Percentiles rank a stretch among this genome's conserved stretches.
phyloP scores from a whole-genome alignment of 2,888 invertebrate genomes.

The Chrysolina americana region DNA sequence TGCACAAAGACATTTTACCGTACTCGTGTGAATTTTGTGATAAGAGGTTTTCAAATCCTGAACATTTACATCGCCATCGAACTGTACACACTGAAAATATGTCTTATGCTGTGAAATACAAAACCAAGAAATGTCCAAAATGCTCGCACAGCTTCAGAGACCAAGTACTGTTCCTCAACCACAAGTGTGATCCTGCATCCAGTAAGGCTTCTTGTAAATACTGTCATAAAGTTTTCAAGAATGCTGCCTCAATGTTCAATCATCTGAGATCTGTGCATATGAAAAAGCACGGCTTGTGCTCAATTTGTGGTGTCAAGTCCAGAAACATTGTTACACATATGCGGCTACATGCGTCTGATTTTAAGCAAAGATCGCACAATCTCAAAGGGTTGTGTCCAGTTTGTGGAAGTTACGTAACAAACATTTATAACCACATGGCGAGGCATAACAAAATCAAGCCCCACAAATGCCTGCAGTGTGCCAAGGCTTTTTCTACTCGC shows the following conservation, averaged over 20 bases:
- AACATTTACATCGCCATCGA: slow-evolving; percentile 61
- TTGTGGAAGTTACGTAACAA: slow-evolving; percentile 59
- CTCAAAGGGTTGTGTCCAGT: slow-evolving; percentile 35
- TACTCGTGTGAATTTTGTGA: slow-evolving; percentile 60
- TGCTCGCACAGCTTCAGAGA: slow-evolving; percentile 60
- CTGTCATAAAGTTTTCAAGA: slow-evolving; percentile 60
- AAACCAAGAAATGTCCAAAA: slow-evolving; percentile 57
- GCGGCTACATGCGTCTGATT: not conserved
- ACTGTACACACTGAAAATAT: slow-evolving; percentile 62
- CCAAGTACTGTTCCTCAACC: slow-evolving; percentile 50
- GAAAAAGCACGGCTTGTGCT: slow-evolving; percentile 58
- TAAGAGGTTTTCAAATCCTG: slow-evolving; percentile 62
- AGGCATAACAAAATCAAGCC: slow-evolving; percentile 58
- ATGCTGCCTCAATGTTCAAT: slow-evolving; percentile 50
- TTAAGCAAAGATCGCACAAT: not conserved
- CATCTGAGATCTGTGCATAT: slow-evolving; percentile 29
- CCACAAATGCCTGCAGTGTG: slow-evolving; percentile 59
- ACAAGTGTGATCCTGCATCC: slow-evolving; percentile 55
- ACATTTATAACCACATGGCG: slow-evolving; percentile 62
- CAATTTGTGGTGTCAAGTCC: slow-evolving; percentile 60
- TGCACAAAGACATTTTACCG: slow-evolving; percentile 59
- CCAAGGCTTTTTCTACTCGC: slow-evolving; percentile 58
- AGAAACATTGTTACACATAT: slow-evolving; percentile 52
- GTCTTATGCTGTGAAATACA: slow-evolving; percentile 60
- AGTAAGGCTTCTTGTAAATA: slow-evolving; percentile 56